phyloP scores from a whole-genome alignment of 2,888 invertebrate species.

The Arctia plantaginis region DNA sequence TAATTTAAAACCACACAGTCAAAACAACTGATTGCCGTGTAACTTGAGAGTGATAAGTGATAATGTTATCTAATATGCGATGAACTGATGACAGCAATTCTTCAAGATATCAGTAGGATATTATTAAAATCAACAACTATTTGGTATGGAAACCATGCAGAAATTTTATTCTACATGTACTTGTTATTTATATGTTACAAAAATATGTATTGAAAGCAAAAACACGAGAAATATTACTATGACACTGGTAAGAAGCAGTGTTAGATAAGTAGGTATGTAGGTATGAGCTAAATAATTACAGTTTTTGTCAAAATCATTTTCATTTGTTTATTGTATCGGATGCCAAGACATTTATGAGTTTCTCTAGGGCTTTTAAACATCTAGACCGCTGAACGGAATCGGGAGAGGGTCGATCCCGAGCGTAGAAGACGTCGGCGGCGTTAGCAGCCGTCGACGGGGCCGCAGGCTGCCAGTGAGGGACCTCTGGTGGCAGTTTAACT shows the following conservation, averaged over 20 bases:
- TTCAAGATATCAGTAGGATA: constrained; percentile 19
- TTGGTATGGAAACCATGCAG: constrained; percentile 27
- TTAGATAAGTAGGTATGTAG: constrained; percentile 24
- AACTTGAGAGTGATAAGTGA: constrained; percentile 40
- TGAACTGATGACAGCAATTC: constrained; percentile 26
- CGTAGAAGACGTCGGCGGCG: no score
- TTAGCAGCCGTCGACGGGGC: no score
- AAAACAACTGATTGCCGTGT: constrained; percentile 33
- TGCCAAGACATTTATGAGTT: background rate
- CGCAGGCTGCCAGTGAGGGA: no score
- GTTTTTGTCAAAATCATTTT: constrained; percentile 5
- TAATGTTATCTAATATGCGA: constrained; percentile 40
- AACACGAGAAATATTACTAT: constrained; percentile 26
- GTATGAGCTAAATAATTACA: constrained; percentile 18
- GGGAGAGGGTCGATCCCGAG: no score
- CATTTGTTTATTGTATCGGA: background rate
- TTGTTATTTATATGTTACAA: constrained; percentile 9
- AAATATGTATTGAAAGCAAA: constrained; percentile 26
- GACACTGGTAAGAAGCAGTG: constrained; percentile 18
- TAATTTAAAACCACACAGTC: constrained; percentile 43
- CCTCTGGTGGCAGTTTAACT: no score
- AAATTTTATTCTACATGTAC: constrained; percentile 17
- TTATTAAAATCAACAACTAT: background rate
- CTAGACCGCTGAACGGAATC: no score
- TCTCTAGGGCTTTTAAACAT: background rate